Evolutionary conservation across 2,888 invertebrate genomes (phyloP), one percentile per base, ranked within the genome.

Genomic region (Pachydiplax longipennis): DNA sequence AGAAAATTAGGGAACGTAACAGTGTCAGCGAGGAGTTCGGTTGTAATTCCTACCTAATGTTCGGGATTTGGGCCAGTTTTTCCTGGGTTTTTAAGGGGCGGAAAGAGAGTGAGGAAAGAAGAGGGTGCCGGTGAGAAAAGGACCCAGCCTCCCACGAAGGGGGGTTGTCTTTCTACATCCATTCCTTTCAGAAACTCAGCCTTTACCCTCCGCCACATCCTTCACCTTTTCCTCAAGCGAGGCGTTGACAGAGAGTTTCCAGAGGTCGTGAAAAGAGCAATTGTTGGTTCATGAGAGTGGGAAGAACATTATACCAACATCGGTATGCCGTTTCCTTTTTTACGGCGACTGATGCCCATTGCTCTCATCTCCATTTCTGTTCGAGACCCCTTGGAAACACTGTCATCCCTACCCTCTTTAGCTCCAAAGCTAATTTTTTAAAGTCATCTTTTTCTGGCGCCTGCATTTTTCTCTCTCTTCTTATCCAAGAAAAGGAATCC

Each of bases 201-300:
- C 53, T 22, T 44, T 65, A 65, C 65, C 73, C 73, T 73, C 73
- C 25, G 10, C 58, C 31, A 31, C 53, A 53, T 58, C 58, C 83
- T 35, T 83, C 83, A 83, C 83, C 83, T 83, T 40, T 83, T 83
- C 44, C 44, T 53, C 15, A 53, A 40, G 37, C 58, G 22, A 61
- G 87, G 61, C 87, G 87, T 87, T 87, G 87, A 87, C 87, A 10
- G 87, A 87, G 61, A 37, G 87, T 61, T 87, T 87, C 87, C 87
- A 87, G 87, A 65, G 87, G 87, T 87, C 87, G 87, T 61, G 61
- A 61, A 61, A 87, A 61, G 87, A 87, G 87, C 61, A 61, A 87
- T 87, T 40, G 61, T 87, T 65, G 87, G 58, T 35, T 13, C 61
- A 48, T 4, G 25, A 53, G 61, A 37, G 61, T 61, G 87, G 87